phyloP scores from a whole-genome alignment of 2,888 invertebrate genomes.

The Encarsia formosa region DNA sequence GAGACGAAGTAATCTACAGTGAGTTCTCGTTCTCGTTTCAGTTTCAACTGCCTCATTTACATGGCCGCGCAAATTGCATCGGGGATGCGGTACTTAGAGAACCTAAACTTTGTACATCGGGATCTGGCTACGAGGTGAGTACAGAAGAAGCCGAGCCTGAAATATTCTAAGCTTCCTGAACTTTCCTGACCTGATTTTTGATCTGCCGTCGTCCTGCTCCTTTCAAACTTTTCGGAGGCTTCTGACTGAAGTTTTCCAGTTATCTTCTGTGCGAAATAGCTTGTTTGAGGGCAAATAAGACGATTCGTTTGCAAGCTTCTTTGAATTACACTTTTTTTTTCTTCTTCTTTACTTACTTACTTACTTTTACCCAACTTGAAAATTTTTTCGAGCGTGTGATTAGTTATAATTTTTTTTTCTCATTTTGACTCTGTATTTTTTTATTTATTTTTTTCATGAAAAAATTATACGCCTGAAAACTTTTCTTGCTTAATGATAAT shows the following conservation, averaged over 20 bases:
- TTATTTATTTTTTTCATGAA: too few relatives aligned
- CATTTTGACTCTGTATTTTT: too few relatives aligned
- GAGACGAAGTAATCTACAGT: constrained; percentile 11
- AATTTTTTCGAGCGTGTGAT: too few relatives aligned
- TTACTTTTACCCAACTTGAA: too few relatives aligned
- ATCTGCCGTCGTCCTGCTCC: neutral
- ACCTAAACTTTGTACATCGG: constrained; percentile 84
- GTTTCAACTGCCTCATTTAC: constrained; percentile 72
- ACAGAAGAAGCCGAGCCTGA: neutral
- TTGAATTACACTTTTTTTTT: neutral
- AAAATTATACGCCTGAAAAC: too few relatives aligned
- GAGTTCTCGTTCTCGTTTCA: constrained; percentile 46
- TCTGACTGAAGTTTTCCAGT: too few relatives aligned
- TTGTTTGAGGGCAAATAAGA: too few relatives aligned
- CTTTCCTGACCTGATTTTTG: constrained; percentile 16
- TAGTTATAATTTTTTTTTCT: too few relatives aligned
- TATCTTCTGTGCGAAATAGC: constrained; percentile 2
- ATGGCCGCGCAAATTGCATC: constrained; percentile 82
- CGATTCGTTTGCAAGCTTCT: too few relatives aligned
- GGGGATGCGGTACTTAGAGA: constrained; percentile 86
- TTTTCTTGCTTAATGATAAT: too few relatives aligned
- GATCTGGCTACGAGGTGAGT: constrained; percentile 76
- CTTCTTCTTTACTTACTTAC: neutral
- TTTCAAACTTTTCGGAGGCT: neutral
- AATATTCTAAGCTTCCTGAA: constrained; percentile 4